Conservation (phyloP, 2,113 vertebrate genomes). For the Cinclus mexicanus region DNA sequence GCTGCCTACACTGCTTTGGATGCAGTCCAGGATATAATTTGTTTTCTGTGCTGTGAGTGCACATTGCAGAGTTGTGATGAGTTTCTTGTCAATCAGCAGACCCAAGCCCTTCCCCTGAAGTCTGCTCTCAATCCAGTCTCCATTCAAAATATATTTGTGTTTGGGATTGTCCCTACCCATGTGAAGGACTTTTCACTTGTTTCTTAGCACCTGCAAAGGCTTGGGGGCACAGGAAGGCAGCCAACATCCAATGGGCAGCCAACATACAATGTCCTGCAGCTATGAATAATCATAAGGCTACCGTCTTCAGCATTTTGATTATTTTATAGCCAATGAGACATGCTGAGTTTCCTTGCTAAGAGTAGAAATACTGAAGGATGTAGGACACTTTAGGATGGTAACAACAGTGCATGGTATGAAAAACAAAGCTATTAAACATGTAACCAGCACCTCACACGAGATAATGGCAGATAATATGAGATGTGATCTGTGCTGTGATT, state of each 20-base stretch:
- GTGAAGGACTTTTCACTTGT: not conserved
- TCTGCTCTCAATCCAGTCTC: not conserved
- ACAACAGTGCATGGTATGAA: accelerated
- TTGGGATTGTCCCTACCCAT: not conserved
- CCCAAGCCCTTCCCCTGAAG: not conserved
- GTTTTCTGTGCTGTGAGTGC: not conserved
- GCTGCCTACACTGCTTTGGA: not conserved
- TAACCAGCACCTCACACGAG: not conserved
- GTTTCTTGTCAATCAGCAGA: not conserved
- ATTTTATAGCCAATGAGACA: not conserved
- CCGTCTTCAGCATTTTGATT: not conserved
- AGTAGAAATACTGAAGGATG: not conserved
- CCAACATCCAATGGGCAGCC: not conserved
- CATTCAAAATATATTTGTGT: not conserved
- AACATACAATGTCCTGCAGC: too few relatives aligned
- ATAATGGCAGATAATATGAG: not conserved
- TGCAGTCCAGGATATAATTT: accelerated
- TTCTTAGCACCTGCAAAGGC: not conserved
- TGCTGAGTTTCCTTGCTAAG: not conserved
- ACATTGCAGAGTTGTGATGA: too few relatives aligned
- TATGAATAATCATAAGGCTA: not conserved
- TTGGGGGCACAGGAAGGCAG: accelerated
- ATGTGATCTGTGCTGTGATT: not conserved
- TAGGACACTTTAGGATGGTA: not conserved
- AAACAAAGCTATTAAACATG: accelerated